phyloP scores from a whole-genome alignment of 35 echinoderm and acorn worm genomes.

The Lytechinus pictus region DNA sequence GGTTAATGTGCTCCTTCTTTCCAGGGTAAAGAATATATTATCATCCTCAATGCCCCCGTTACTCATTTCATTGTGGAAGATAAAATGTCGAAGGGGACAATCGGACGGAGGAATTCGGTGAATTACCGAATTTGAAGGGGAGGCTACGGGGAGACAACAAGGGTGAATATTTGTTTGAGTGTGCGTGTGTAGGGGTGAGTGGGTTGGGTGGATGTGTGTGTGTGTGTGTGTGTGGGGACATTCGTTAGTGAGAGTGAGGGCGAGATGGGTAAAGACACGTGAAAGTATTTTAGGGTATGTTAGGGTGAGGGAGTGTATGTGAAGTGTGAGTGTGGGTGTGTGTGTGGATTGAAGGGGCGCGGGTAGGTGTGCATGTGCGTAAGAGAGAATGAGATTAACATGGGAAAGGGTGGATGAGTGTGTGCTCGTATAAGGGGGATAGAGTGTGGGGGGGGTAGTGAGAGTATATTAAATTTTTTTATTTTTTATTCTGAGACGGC shows the following conservation, averaged over 20 bases:
- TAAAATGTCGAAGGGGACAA: too few relatives aligned
- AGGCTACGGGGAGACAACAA: too few relatives aligned
- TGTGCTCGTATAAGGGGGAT: background rate
- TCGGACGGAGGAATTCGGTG: too few relatives aligned
- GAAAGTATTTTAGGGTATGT: too few relatives aligned
- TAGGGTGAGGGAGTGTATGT: too few relatives aligned
- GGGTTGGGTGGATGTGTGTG: background rate
- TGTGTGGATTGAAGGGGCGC: too few relatives aligned
- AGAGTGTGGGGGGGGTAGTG: background rate
- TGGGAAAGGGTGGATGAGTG: background rate
- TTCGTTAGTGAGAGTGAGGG: too few relatives aligned
- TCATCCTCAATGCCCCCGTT: background rate
- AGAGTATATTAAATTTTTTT: background rate
- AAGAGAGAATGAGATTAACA: background rate
- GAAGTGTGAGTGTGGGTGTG: background rate
- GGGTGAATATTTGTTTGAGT: too few relatives aligned
- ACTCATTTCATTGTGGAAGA: background rate
- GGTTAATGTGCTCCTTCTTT: constrained; percentile 16
- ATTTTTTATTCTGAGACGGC: background rate
- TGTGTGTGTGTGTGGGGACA: background rate
- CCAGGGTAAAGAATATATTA: background rate
- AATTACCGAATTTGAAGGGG: background rate
- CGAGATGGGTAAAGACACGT: too few relatives aligned
- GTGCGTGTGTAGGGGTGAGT: too few relatives aligned
- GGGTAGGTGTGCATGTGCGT: background rate